These are phyloP conservation scores for Dermolepida albohirtum DNA, from an alignment of 2,888 invertebrate genomes.

Conservation along the genomic window DNA sequence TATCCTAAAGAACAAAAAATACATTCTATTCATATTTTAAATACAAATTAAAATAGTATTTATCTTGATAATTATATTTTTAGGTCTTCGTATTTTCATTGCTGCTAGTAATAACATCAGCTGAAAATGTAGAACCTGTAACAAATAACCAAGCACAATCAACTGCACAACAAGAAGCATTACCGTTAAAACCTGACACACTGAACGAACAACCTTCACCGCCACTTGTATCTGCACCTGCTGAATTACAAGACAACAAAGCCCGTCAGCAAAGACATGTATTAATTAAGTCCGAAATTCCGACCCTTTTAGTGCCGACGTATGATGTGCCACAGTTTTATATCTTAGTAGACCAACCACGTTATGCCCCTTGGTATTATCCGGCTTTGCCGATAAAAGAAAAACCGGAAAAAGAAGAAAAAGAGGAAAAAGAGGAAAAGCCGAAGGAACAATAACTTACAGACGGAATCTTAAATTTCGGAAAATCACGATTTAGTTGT, in stretches of 20 bases:
- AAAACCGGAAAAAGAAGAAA: conserved; percentile 3
- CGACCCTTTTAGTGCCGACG: conserved; percentile 17
- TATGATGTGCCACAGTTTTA: conserved; percentile 29
- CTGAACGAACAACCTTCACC: conserved; percentile 8
- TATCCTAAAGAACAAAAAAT: too few species aligned
- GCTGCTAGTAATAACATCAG: conserved; percentile 1
- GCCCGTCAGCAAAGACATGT: conserved; percentile 19
- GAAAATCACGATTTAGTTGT: conserved; percentile 21
- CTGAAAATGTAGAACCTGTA: conserved; percentile 6
- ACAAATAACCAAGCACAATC: conserved; percentile 3
- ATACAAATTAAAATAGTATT: too few species aligned
- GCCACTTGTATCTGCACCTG: not conserved
- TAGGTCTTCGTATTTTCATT: not conserved
- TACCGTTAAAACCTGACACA: not conserved
- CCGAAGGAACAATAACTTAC: not conserved
- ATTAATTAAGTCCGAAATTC: conserved; percentile 19
- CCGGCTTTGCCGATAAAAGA: conserved; percentile 20
- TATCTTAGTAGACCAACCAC: conserved; percentile 26
- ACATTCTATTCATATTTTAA: too few species aligned
- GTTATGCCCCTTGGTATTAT: conserved; percentile 23
- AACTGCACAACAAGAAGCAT: not conserved
- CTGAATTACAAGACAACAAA: conserved; percentile 14
- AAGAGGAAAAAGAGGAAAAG: not conserved
- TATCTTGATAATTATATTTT: too few species aligned
- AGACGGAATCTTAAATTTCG: not conserved